These are phyloP conservation scores for Atrichornis clamosus DNA, from an alignment of 2,113 vertebrate species.

Conservation along the genomic window DNA sequence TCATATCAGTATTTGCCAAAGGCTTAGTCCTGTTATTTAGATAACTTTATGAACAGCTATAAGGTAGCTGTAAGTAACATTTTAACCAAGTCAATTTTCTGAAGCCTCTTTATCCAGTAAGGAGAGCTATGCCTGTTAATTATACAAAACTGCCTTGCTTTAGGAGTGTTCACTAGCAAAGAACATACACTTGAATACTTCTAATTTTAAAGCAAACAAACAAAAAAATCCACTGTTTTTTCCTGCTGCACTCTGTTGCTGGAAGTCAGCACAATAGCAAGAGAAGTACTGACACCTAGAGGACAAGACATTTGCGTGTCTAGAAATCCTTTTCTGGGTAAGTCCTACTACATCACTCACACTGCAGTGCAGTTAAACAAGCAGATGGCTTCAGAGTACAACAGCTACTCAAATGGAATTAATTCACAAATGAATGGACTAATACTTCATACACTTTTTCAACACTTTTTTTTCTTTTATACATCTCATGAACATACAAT, in stretches of 20 bases:
- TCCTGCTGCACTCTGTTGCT: background rate
- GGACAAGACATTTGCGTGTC: background rate
- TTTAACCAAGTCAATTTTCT: background rate
- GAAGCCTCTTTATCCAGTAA: background rate
- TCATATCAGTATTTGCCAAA: conserved; percentile 13
- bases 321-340: background rate
- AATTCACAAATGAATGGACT: background rate
- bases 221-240: background rate
- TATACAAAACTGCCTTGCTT: background rate
- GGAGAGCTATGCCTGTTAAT: background rate
- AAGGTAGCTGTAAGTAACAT: background rate
- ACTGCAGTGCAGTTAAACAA: background rate
- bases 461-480: background rate
- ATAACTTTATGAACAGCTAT: background rate
- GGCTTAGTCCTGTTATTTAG: background rate
- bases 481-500: background rate
- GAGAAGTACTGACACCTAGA: conserved; percentile 23
- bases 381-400: background rate
- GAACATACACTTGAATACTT: background rate
- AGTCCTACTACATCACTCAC: too few species aligned
- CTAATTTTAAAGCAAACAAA: fast-evolving
- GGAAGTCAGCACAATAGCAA: background rate
- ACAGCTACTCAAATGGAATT: background rate
- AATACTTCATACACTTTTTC: background rate
- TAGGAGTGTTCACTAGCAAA: background rate